phyloP scores from a whole-genome alignment of 2,113 vertebrate species.

The human region GRCh38 chr19:4205001-4205500 shows the following conservation, averaged over 20 bases:
- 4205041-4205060: too few species aligned
- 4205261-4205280: background rate
- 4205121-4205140: too few species aligned
- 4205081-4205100: too few species aligned
- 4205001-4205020: too few species aligned
- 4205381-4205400: background rate
- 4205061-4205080: too few species aligned
- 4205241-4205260: too few species aligned
- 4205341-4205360: background rate
- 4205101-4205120: too few species aligned
- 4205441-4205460: background rate
- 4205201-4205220: too few species aligned
- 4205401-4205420: background rate
- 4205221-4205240: too few species aligned
- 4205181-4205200: accelerated
- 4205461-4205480: background rate
- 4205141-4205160: too few species aligned
- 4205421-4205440: background rate
- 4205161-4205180: too few species aligned
- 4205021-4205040: too few species aligned
- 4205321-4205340: background rate
- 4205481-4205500: background rate
- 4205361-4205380: background rate
- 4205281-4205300: background rate
- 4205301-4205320: background rate